Base-by-base conservation (phyloP, 2,113 vertebrate species). In the Erythrocercus mccallii region DNA sequence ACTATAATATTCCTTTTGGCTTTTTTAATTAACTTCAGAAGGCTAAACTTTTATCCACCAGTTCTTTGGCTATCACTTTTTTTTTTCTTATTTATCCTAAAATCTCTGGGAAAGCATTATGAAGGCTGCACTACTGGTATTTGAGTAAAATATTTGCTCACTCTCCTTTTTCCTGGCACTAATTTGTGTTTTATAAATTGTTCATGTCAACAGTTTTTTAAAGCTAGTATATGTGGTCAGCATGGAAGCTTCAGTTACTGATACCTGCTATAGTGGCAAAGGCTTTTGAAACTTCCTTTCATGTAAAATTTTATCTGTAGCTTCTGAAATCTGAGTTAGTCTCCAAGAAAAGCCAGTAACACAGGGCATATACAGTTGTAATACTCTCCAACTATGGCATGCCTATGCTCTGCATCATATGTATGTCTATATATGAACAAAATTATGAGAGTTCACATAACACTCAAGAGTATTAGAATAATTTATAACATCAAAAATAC, bases 21-120 rank as follows among this genome's bases (percentile, higher is more conserved):
- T 77, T 78, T 95, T 90, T 93, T 4, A 89, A 91, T 95, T 92
- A 90, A 81, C 38, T 90, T 80, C 31, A 77, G 42, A 76, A 86
- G 10, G 42, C 51, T 61, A 61, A 47, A 42, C 50, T 81, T 88
- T 77, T 62, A 77, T 31, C 21, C 24, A 50, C 30, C 9, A 44
- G 24, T 83, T 61, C 33, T 80, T 61, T n/a, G 24, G 7, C n/a
- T 83, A n/a, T 61, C 17, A 15, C 11, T 70, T 61, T 54, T 61
- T 61, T 72, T 76, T 76, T 82, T 33, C 53, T 66, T 86, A 37
- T 57, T 86, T 83, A 57, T 53, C 25, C 58, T 77, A 48, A 72
- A 86, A 78, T 81, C 14, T 70, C 38, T 45, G 15, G 12, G 25
- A 81, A 81, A 74, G 37, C 47, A 58, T 19, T 56, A 51, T 19